A percentile compares a stretch with the other conserved stretches of the same genome.
Evolutionary conservation across 1,140 invertebrate genomes (phyloP).

Genomic region (Arion vulgaris): DNA sequence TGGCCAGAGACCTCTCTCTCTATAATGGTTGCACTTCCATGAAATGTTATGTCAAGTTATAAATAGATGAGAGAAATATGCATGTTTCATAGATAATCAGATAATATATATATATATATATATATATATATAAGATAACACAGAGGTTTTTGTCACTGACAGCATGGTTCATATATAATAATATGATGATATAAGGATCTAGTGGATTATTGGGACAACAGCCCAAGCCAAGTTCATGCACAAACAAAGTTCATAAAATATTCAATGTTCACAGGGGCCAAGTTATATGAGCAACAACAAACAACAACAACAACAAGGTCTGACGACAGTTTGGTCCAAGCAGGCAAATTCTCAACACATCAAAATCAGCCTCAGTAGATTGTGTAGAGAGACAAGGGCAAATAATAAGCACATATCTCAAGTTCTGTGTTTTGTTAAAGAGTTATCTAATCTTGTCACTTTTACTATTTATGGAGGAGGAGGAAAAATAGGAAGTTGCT

Average conservation of each 20-base stretch:
- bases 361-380: background rate
- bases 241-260: background rate
- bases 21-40: background rate
- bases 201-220: background rate
- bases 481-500: too few relatives aligned
- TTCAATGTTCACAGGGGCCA: slow-evolving; percentile 8
- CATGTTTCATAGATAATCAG: too few relatives aligned
- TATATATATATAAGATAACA: too few relatives aligned
- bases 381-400: too few relatives aligned
- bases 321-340: background rate
- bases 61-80: slow-evolving; percentile 5
- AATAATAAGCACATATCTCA: too few relatives aligned
- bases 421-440: too few relatives aligned
- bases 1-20: background rate
- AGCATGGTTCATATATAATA: background rate
- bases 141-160: too few relatives aligned
- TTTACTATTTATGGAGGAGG: too few relatives aligned
- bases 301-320: background rate
- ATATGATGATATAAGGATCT: background rate
- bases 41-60: slow-evolving; percentile 3
- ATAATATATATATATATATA: too few relatives aligned
- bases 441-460: too few relatives aligned
- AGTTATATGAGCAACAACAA: slow-evolving; percentile 17
- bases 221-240: slow-evolving; percentile 6
- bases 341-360: background rate